These are phyloP conservation scores for Nasua narica DNA, from an alignment of 2,797 vertebrate species.

Conservation along the genomic window DNA sequence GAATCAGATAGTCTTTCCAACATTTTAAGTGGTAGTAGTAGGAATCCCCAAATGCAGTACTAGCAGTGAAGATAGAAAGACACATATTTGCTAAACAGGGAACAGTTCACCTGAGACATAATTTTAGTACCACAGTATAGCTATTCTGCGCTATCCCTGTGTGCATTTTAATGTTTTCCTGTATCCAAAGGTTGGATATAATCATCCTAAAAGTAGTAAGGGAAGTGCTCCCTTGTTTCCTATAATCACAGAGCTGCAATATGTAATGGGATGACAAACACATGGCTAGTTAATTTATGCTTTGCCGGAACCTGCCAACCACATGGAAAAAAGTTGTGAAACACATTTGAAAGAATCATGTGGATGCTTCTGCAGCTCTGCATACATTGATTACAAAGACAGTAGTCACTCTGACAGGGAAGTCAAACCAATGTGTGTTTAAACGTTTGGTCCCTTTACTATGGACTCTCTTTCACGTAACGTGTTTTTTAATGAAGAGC, in stretches of 20 bases:
- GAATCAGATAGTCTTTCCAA: not conserved
- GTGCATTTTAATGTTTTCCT: not conserved
- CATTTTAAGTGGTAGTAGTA: not conserved
- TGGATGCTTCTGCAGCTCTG: not conserved
- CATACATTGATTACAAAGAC: not conserved
- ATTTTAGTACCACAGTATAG: not conserved
- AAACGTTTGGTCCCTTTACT: not conserved
- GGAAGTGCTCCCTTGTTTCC: slow-evolving; percentile 13
- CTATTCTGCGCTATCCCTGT: not conserved
- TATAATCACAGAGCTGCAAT: not conserved
- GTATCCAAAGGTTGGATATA: not conserved
- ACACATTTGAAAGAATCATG: not conserved
- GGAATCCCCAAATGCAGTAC: not conserved
- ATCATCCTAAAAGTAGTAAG: not conserved
- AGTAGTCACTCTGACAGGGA: not conserved
- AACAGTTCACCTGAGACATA: not conserved
- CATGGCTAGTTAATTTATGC: slow-evolving; percentile 5
- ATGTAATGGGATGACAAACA: slow-evolving; percentile 23
- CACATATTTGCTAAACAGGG: not conserved
- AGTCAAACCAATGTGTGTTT: not conserved
- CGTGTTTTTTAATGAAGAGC: not conserved
- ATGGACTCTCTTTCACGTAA: not conserved
- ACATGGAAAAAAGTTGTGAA: slow-evolving; percentile 34
- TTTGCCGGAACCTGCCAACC: slow-evolving; percentile 30
- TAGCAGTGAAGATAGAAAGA: not conserved